Percentiles rank a stretch among this genome's conserved stretches.
Conservation (phyloP, 2,797 vertebrate genomes). For the Cephalopachus bancanus region DNA sequence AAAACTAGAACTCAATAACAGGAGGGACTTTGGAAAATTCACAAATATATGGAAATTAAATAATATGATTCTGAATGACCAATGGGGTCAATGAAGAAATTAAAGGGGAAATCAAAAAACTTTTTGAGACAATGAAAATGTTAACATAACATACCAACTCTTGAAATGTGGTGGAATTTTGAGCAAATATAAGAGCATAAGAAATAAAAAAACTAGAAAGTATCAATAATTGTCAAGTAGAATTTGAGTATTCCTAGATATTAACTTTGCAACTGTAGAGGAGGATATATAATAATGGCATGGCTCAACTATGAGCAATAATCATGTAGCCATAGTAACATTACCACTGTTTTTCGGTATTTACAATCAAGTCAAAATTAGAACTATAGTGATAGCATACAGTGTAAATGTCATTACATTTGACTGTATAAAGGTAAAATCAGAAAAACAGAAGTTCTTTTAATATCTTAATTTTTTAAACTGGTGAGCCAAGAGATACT, state of each 20-base stretch:
- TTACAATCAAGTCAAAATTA: not conserved
- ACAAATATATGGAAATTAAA: not conserved
- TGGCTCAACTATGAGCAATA: not conserved
- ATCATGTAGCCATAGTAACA: not conserved
- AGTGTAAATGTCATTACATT: not conserved
- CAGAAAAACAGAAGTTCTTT: not conserved
- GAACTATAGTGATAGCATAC: not conserved
- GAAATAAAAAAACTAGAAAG: not conserved
- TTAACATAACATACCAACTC: not conserved
- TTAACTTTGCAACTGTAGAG: not conserved
- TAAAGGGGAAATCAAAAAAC: not conserved
- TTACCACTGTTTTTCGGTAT: not conserved
- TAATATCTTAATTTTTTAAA: not conserved
- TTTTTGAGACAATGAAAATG: not conserved
- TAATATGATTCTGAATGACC: not conserved
- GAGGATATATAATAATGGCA: not conserved
- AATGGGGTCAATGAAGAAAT: not conserved
- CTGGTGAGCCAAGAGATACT: not conserved
- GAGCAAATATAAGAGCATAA: not conserved
- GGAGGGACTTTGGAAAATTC: not conserved
- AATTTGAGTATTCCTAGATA: not conserved
- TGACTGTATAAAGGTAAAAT: not conserved
- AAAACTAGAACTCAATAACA: not conserved
- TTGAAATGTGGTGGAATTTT: not conserved
- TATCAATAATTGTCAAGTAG: not conserved